These are phyloP conservation scores for Protobothrops flavoviridis DNA, from an alignment of 2,113 vertebrate genomes.

Conservation along the genomic window DNA sequence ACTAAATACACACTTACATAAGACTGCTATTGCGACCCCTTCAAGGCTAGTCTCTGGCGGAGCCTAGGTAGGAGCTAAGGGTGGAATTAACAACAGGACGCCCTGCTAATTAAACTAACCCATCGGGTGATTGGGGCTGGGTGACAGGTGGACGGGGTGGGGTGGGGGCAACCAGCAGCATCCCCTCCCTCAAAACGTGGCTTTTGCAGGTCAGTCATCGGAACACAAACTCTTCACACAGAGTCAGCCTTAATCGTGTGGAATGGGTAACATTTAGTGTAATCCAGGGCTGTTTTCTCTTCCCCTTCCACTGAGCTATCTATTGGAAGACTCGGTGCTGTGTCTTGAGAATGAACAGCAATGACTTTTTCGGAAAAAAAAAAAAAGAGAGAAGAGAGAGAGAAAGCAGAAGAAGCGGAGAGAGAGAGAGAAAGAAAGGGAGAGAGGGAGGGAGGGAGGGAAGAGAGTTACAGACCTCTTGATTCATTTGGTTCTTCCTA, in stretches of 20 bases:
- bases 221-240: neutral
- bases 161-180: neutral
- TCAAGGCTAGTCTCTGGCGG: neutral
- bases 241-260: neutral
- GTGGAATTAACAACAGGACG: too few species aligned
- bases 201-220: neutral
- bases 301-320: neutral
- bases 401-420: neutral
- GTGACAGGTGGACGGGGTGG: neutral
- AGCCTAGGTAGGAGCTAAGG: neutral
- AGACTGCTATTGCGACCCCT: neutral
- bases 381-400: neutral
- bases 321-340: neutral
- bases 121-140: neutral
- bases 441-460: neutral
- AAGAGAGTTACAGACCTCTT: conserved; percentile 40
- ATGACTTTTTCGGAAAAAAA: neutral
- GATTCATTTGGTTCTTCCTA: conserved; percentile 29
- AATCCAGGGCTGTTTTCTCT: neutral
- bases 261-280: neutral
- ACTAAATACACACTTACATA: conserved; percentile 19
- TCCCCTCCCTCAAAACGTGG: neutral
- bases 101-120: neutral
- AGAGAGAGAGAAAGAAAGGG: neutral
- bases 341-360: conserved; percentile 2